Conservation (phyloP, 2,797 vertebrate genomes). For the Gymnoscopelus microlampas region DNA sequence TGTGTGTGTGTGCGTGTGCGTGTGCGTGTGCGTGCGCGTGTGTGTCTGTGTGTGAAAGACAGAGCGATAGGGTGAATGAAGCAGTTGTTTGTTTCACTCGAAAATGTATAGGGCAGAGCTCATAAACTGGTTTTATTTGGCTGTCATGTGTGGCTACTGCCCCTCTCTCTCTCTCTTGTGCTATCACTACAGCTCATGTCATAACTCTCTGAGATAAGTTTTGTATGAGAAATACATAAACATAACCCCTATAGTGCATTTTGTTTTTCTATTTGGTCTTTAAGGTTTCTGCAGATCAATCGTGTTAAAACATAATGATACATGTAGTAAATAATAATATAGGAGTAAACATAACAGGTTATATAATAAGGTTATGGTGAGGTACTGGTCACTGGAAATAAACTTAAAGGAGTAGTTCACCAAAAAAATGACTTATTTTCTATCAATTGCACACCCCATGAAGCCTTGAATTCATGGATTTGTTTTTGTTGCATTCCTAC, state of each 20-base stretch:
- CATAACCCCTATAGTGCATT: neutral
- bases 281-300: conserved; percentile 2
- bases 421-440: too few relatives aligned
- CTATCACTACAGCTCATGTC: conserved; percentile 1
- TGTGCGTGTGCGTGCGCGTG: neutral
- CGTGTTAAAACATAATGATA: neutral
- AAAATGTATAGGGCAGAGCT: neutral
- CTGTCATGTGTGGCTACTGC: neutral
- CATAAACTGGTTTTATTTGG: conserved; percentile 4
- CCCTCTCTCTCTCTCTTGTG: neutral
- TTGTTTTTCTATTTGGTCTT: neutral
- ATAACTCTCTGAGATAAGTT: conserved; percentile 1
- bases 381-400: too few relatives aligned
- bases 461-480: too few relatives aligned
- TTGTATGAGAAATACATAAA: conserved; percentile 2
- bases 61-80: neutral
- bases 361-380: too few relatives aligned
- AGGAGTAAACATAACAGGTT: neutral
- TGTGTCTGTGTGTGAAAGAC: neutral
- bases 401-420: too few relatives aligned
- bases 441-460: too few relatives aligned
- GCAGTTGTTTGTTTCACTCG: neutral
- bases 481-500: too few relatives aligned
- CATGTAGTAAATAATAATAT: too few relatives aligned
- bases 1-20: neutral